Evolutionary conservation across 1,140 invertebrate species (phyloP), one percentile per base, ranked within the genome.

Genomic region (Scaptomyza hsui): DNA sequence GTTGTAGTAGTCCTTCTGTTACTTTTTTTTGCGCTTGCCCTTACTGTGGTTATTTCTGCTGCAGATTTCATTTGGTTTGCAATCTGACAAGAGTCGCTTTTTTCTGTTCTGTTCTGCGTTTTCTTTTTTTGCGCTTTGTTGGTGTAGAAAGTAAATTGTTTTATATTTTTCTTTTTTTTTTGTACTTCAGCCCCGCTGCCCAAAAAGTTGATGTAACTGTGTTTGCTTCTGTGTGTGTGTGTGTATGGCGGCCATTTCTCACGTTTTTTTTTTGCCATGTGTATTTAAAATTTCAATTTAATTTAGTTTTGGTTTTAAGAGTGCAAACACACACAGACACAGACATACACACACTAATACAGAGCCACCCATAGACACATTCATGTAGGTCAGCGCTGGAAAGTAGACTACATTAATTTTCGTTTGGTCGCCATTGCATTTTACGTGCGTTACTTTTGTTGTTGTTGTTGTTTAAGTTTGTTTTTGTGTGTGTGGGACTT

Each of bases 231-330:
- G 49, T 57, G 15, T 47, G 18, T 37, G 48, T 51, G 44, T 41
- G 45, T 26, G 69, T 69, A 44, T 72, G 73, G 53, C 45, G 26
- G 19, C 63, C 74, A 82, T 81, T 82, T 78, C 71, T 82, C 78
- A 81, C 71, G 63, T 45, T 52, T 32, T 73, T 85, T 64, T 57
- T 53, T 44, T n/a, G 59, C 60, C 45, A 52, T 78, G 75, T 86
- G 75, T 86, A 77, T 86, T 81, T 86, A 78, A 86, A 86, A 86
- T 86, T 88, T 88, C 82, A 88, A 88, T 88, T 88, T 88, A 88
- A 88, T 88, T 88, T 89, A 88, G 82, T 89, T 88, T 88, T 74
- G 67, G 78, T 82, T 82, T 81, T 89, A 82, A 88, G 78, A 82
- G 83, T 65, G 72, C 48, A 56, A 59, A 48, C 62, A 15, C 16